Evolutionary conservation across 2,797 vertebrate genomes (phyloP), one percentile per base, ranked within the genome.

Genomic region (Trichosurus vulpecula): DNA sequence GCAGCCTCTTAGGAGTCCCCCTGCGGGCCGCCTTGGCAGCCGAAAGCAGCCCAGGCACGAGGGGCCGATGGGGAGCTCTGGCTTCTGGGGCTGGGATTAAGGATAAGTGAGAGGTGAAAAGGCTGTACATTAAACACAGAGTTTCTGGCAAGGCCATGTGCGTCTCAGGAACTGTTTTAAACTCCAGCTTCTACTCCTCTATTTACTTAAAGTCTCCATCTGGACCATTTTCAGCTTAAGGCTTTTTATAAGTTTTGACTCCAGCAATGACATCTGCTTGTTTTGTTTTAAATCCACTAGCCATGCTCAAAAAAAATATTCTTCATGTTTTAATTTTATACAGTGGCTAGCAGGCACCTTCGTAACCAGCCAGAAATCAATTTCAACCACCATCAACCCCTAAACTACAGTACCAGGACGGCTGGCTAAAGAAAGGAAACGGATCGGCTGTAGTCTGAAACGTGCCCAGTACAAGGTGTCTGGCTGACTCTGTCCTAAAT

Each of bases 401-500:
- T 99, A 99, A 98, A 98, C 98, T 99, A 99, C 99, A 99, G 99
- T 99, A 99, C 98, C 99, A 99, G 98, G 99, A 98, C 94, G 98
- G 99, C 98, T 98, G 99, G 98, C 98, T 98, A 99, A 98, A 98
- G 98, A 98, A 98, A 99, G 98, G 98, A 98, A 98, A 99, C 98
- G 98, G 99, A 98, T 99, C 98, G 99, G 99, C 98, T 98, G 99
- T 98, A 98, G 99, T 99, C 98, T 99, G 99, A 98, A 98, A 98
- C 98, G 99, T 99, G 99, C 99, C 98, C 98, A 98, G 98, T 99
- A 99, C 99, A 98, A 99, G 99, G 98, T 99, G 98, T 99, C 99
- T 98, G 99, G 98, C 98, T 99, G 99, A 99, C 98, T 99, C 98
- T 99, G 99, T 99, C 99, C 99, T 99, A 99, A 99, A 99, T 99